Evolutionary conservation across 2,113 vertebrate species (phyloP).

Genomic region (Solea senegalensis): DNA sequence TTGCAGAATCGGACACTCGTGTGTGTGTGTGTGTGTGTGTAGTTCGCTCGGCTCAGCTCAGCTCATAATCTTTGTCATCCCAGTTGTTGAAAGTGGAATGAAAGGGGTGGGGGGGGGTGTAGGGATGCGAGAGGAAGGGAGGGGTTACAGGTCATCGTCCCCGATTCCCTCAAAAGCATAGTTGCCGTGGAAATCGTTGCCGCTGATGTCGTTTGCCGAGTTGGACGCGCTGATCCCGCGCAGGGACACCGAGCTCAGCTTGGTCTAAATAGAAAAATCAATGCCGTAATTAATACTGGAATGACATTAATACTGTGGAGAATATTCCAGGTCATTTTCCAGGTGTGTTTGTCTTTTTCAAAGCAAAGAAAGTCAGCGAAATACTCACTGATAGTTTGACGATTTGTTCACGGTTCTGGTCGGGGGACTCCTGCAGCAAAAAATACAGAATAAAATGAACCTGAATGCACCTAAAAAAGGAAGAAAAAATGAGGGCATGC

Average conservation of each 20-base stretch:
- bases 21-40: constrained; percentile 19
- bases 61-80: constrained; percentile 60
- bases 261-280: constrained; percentile 83
- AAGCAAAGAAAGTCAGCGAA: not conserved
- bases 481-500: too few relatives aligned
- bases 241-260: constrained; percentile 94
- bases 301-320: not conserved
- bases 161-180: constrained; percentile 98
- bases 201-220: constrained; percentile 87
- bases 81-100: constrained; percentile 49
- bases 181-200: constrained; percentile 95
- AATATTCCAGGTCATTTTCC: not conserved
- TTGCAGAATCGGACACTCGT: constrained; percentile 68
- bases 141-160: constrained; percentile 93
- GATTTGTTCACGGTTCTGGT: constrained; percentile 88
- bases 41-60: constrained; percentile 71
- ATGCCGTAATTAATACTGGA: not conserved
- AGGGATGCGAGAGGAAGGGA: not conserved
- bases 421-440: constrained; percentile 89
- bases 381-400: constrained; percentile 94
- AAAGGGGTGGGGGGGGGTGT: constrained; percentile 2
- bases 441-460: not conserved
- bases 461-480: not conserved
- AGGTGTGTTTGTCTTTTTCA: not conserved
- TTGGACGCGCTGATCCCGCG: constrained; percentile 92